Base-by-base conservation (phyloP, 2,113 vertebrate species). In the Vidua chalybeata region DNA sequence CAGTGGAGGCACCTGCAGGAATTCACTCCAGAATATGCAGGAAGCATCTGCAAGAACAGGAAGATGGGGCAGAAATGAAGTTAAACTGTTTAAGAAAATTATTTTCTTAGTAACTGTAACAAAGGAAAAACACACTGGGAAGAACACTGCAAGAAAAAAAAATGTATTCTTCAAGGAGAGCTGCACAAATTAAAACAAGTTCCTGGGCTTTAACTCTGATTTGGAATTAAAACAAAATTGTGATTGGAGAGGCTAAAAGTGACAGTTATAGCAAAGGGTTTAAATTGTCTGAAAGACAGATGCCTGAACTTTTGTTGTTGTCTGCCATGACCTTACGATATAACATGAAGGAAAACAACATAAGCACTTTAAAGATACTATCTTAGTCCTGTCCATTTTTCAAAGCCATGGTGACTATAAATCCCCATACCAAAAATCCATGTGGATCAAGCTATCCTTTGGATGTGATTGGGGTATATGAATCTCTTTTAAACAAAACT, bases 21-120 rank as follows among this genome's bases (percentile, higher is more conserved):
- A 71, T 1, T 4, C n/a, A 48, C 0, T 5, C 14, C 39, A n/a
- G 33, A 71, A 51, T 1, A 1, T 1, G 1, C 27, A 46, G n/a
- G 15, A 17, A 9, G 5, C 6, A 21, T 31, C 69, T 76, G 73
- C 54, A 84, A 76, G 17, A 74, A 55, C 0, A 2, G 37, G 19
- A 82, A 74, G 37, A 72, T 19, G 4, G 3, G 28, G 21, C 5
- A 85, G 66, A 91, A 72, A 7, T 49, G 26, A 41, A 52, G 3
- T 64, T 56, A 77, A 67, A 22, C 2, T 21, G 26, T 9, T 64
- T 61, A 35, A 87, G 52, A 64, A 74, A 56, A 69, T 26, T 30
- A 49, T 68, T 87, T 86, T 85, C n/a, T 72, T 56, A 51, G 12
- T 56, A 63, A 63, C 35, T 52, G 6, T 66, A 59, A 35, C 33